Base-by-base conservation (phyloP, 1,140 invertebrate species). In the Campoletis sonorensis region DNA sequence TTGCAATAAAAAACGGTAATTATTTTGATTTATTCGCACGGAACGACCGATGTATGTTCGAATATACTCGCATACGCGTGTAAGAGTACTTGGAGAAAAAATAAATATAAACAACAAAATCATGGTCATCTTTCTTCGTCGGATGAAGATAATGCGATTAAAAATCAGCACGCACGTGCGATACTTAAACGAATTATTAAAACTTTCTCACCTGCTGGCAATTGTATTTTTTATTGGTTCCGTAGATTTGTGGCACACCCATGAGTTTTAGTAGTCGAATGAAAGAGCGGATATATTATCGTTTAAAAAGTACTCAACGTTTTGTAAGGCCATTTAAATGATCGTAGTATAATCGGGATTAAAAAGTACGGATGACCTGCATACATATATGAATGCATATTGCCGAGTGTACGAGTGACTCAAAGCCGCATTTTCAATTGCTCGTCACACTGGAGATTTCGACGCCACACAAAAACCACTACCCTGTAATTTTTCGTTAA, bases 301-400 rank as follows among this genome's bases (percentile, higher is more conserved):
- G 16, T 40, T 26, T 5, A 23, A 37, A 23, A 26, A 51, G 40
- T 73, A 49, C 71, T 40, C 11, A 49, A 21, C 18, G 45, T 75
- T 75, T 75, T 26, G 45, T 54, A 75, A 75, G 27, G 23, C 21
- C 13, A 4, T 23, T 67, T 67, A 13, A 27, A 67, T 27, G 13
- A 67, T 67, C 23, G n/a, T 27, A 26, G 61, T 54, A 58, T 75
- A 75, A 51, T 75, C 10, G 45, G 40, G n/a, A 21, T 49, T 26
- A 51, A 7, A 37, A 13, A 1, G 33, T n/a, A 15, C 70, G 26
- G n/a, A 23, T 73, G 71, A 21, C 71, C 71, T 73, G 71, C 71
- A 73, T 73, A 73, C 71, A 73, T 73, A 67, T 67, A 73, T 73
- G 71, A 27, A 73, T 45, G 71, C 40, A 67, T 27, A 67, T 67